Evolutionary conservation across 2,797 vertebrate species (phyloP), one percentile per base, ranked within the genome.

Genomic region (Agapornis canus): DNA sequence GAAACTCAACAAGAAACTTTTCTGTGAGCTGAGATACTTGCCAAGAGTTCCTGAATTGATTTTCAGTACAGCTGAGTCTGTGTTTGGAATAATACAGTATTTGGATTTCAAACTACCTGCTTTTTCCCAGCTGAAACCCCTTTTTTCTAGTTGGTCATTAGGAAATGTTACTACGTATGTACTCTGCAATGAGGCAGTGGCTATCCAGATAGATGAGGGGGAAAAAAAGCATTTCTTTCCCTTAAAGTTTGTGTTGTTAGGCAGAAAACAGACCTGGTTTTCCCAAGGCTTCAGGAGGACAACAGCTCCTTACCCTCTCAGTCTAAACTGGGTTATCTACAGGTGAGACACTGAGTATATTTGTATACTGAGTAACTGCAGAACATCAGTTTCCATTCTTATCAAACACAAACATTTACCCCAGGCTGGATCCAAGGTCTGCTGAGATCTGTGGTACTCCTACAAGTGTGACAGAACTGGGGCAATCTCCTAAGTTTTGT

Each of bases 321-420:
- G 43, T 51, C 76, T 94, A 86, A 92, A 61, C 90, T 71, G 3
- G 19, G 96, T 92, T 94, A 94, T 94, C 94, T 95, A 57, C 77
- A 68, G 65, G 15, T 77, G 84, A 94, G 72, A 82, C 76, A 89
- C 60, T 93, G 9, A 65, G 86, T 87, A 5, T 90, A 61, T 86
- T 69, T 82, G 81, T 91, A 82, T 49, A 86, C 60, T 21, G 48
- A 90, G 78, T 64, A 92, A 89, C 45, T 60, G 56, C 14, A 72
- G 78, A 60, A 57, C 61, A 75, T 66, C 25, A 68, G 89, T 93
- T 94, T 89, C 85, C 77, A 80, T 79, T 77, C 94, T 92, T 93
- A 95, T 87, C 85, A 0, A 70, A 45, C 56, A 75, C 85, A 96
- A 96, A 95, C 95, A 94, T 94, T 96, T 96, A 91, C 91, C 40